These are phyloP conservation scores for Myopa testacea DNA, from an alignment of 2,888 invertebrate species.

Conservation along the genomic window DNA sequence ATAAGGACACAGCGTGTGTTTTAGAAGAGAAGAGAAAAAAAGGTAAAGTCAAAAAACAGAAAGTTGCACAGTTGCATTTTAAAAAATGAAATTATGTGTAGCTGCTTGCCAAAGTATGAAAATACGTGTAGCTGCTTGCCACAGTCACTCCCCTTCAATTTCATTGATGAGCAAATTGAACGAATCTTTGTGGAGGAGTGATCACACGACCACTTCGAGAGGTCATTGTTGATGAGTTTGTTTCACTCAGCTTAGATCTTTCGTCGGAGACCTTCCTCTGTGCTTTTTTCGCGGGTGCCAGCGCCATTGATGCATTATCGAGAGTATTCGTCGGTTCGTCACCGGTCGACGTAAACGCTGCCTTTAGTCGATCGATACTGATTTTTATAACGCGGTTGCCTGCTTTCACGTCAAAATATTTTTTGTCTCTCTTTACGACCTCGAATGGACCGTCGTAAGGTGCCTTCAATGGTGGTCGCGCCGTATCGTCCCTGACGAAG, in stretches of 20 bases:
- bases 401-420: not conserved
- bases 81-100: too few species aligned
- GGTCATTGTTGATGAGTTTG: not conserved
- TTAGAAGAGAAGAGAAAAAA: too few species aligned
- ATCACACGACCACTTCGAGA: not conserved
- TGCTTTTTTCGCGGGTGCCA: not conserved
- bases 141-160: slow-evolving; percentile 3
- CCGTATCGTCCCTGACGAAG: slow-evolving; percentile 10
- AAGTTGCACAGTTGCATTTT: too few species aligned
- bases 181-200: not conserved
- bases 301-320: not conserved
- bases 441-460: slow-evolving; percentile 15
- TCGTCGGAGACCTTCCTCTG: not conserved
- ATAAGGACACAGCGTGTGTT: too few species aligned
- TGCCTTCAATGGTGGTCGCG: slow-evolving; percentile 3
- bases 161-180: not conserved
- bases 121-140: not conserved
- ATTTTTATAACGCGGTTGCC: not conserved
- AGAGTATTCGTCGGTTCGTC: not conserved
- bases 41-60: too few species aligned
- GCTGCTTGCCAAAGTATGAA: not conserved
- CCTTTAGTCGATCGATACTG: slow-evolving; percentile 9
- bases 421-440: not conserved
- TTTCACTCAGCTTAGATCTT: not conserved
- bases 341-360: not conserved